Conservation (phyloP, 1,140 invertebrate genomes). For the Chionoecetes opilio region DNA sequence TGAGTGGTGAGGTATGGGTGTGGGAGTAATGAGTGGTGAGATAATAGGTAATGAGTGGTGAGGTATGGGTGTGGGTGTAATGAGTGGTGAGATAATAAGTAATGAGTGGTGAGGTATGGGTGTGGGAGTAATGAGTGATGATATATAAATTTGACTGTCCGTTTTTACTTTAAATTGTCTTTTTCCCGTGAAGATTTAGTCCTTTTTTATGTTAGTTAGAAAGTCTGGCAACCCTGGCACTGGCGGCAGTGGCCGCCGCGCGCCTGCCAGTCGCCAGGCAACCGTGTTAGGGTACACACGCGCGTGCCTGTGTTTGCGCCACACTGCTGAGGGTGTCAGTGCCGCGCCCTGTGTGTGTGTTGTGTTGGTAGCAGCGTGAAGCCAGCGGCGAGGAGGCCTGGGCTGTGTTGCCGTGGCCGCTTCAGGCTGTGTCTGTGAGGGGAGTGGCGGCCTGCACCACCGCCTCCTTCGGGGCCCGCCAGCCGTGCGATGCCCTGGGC, state of each 20-base stretch:
- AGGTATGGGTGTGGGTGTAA: no score
- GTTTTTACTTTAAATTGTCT: no score
- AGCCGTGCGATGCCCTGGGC: neutral
- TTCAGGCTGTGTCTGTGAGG: neutral
- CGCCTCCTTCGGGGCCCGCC: neutral
- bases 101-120: no score
- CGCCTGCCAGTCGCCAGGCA: neutral
- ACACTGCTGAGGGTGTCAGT: constrained; percentile 46
- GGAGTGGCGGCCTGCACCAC: neutral
- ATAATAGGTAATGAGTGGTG: no score
- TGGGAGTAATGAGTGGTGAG: no score
- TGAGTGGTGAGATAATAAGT: no score
- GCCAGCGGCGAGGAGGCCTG: neutral
- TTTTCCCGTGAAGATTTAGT: no score
- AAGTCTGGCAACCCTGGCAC: no score
- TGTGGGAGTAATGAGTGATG: no score
- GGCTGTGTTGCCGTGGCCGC: neutral
- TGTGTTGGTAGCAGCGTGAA: neutral
- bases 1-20: no score
- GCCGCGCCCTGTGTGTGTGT: neutral
- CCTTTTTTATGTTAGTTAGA: no score
- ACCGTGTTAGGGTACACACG: neutral
- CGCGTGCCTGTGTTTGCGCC: neutral
- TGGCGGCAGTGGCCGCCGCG: neutral
- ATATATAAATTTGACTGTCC: no score